Evolutionary conservation across 2,888 invertebrate genomes (phyloP).

Genomic region (Eudemis profundana): DNA sequence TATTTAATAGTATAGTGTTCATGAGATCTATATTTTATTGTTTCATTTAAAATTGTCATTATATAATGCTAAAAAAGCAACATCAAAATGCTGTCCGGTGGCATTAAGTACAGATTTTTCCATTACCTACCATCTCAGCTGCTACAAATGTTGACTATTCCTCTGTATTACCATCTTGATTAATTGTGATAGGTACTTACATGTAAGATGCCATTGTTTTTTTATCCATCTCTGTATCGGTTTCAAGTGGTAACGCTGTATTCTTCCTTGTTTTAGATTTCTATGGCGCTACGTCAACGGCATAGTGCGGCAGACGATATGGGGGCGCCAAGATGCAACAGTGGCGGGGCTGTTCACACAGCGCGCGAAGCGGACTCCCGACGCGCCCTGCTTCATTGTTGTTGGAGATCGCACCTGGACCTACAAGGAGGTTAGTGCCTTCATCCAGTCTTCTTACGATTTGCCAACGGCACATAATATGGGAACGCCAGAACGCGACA

Average conservation of each 20-base stretch:
- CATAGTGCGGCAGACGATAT: slow-evolving; percentile 79
- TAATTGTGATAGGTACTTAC: too few relatives aligned
- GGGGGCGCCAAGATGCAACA: slow-evolving; percentile 85
- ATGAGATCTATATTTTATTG: too few relatives aligned
- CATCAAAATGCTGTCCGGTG: too few relatives aligned
- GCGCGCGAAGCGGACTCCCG: slow-evolving; percentile 84
- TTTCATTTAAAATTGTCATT: too few relatives aligned
- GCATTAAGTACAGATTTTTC: too few relatives aligned
- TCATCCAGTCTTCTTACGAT: background rate
- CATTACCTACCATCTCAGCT: too few relatives aligned
- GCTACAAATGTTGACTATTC: too few relatives aligned
- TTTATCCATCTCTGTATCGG: too few relatives aligned
- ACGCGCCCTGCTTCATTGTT: slow-evolving; percentile 88
- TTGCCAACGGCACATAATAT: background rate
- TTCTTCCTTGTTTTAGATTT: slow-evolving; percentile 69
- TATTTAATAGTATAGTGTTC: too few relatives aligned
- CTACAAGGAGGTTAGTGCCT: slow-evolving; percentile 83
- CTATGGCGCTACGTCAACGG: slow-evolving; percentile 84
- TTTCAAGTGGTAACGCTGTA: background rate
- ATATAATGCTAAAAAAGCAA: too few relatives aligned
- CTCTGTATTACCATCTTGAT: too few relatives aligned
- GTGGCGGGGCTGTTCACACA: slow-evolving; percentile 87
- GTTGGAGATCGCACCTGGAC: slow-evolving; percentile 89
- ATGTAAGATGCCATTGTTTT: too few relatives aligned
- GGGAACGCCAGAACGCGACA: background rate